Conservation (phyloP, 2,113 vertebrate genomes). For the Spermophilus dauricus region DNA sequence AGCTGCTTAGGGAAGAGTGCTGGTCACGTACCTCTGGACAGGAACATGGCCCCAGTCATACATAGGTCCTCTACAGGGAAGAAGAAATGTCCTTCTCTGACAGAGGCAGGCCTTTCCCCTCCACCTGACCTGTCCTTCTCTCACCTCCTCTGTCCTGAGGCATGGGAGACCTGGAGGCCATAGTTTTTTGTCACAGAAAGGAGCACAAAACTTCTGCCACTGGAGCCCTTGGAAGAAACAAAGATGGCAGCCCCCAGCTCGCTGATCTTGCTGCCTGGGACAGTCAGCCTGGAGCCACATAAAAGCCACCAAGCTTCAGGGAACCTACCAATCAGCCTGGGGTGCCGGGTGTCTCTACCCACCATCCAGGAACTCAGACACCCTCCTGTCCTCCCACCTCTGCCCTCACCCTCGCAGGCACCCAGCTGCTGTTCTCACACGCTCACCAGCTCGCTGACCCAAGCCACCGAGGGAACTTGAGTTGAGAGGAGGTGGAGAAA, state of each 20-base stretch:
- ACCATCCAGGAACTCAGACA: neutral
- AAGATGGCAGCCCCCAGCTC: neutral
- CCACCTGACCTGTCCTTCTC: neutral
- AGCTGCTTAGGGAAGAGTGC: neutral
- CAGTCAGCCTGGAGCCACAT: neutral
- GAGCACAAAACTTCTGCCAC: neutral
- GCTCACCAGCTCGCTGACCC: neutral
- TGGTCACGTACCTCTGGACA: neutral
- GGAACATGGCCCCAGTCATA: rapidly evolving
- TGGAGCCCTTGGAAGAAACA: neutral
- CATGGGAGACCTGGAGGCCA: neutral
- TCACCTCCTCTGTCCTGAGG: neutral
- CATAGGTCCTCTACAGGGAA: neutral
- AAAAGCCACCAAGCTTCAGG: neutral
- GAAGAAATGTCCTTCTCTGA: neutral
- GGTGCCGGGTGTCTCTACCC: neutral
- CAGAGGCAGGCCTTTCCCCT: neutral
- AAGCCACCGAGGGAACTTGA: neutral
- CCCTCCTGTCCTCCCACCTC: neutral
- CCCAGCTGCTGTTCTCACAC: neutral
- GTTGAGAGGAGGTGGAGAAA: neutral
- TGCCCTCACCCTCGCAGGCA: neutral
- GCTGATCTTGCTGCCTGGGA: neutral
- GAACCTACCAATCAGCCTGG: no score
- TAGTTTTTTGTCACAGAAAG: neutral